These are phyloP conservation scores for Tetranychus truncatus DNA, from an alignment of 2,888 invertebrate genomes.

Conservation along the genomic window DNA sequence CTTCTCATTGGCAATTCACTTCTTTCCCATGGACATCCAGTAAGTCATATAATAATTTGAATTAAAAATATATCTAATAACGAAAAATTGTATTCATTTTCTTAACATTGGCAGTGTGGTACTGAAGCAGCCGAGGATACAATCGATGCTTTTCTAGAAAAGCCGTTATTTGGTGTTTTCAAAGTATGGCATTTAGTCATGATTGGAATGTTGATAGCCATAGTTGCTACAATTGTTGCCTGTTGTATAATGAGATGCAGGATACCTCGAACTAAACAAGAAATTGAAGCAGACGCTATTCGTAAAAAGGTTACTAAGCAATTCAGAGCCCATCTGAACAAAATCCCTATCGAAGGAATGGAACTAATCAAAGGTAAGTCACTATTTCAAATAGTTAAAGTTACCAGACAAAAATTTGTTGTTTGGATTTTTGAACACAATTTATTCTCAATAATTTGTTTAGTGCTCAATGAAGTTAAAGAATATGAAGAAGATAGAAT, in stretches of 20 bases:
- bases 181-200: slow-evolving; percentile 9
- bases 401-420: background rate
- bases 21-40: background rate
- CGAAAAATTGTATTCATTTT: background rate
- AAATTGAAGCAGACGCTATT: slow-evolving; percentile 79
- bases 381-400: background rate
- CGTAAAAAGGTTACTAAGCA: slow-evolving; percentile 60
- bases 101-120: background rate
- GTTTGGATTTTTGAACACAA: background rate
- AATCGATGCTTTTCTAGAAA: background rate
- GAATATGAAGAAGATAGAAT: background rate
- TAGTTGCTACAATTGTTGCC: background rate
- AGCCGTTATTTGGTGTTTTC: background rate
- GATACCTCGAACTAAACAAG: slow-evolving; percentile 79
- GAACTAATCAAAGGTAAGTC: background rate
- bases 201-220: background rate
- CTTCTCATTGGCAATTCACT: background rate
- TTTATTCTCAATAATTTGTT: background rate
- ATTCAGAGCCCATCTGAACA: slow-evolving; percentile 58
- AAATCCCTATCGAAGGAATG: slow-evolving; percentile 55
- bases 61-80: background rate
- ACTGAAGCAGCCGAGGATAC: slow-evolving; percentile 6
- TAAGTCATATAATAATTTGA: background rate
- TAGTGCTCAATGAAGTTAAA: slow-evolving; percentile 9
- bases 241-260: slow-evolving; percentile 44